Evolutionary conservation across 2,113 vertebrate genomes (phyloP).

Genomic region (Ahaetulla prasina): DNA sequence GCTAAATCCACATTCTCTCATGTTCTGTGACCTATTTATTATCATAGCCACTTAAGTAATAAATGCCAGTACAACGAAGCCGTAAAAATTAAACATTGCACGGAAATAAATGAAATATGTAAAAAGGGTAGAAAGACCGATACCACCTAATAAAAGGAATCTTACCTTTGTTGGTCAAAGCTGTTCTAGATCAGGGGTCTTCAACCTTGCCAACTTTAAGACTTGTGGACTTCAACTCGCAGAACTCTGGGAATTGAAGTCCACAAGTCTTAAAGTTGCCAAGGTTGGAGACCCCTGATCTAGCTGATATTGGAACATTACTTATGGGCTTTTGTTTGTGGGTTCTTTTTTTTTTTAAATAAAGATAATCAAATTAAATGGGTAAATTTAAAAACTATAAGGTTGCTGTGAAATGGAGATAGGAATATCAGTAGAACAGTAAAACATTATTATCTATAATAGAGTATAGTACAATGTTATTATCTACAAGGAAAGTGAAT

Average conservation of each 20-base stretch:
- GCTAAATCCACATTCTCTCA: neutral
- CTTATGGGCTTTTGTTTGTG: neutral
- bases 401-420: neutral
- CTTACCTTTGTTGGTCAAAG: neutral
- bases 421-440: neutral
- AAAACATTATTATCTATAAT: neutral
- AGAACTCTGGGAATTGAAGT: too few species aligned
- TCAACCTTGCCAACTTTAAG: neutral
- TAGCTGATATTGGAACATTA: too few species aligned
- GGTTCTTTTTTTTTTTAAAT: neutral
- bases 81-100: neutral
- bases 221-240: too few species aligned
- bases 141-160: neutral
- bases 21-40: neutral
- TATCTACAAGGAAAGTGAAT: neutral
- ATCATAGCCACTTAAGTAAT: neutral
- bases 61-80: neutral
- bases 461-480: neutral
- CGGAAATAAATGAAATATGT: neutral
- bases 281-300: too few species aligned
- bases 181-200: neutral
- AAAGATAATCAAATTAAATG: conserved; percentile 2
- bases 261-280: too few species aligned
- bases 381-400: neutral
- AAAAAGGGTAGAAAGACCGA: neutral